These are phyloP conservation scores for Blastobasis lacticolella DNA, from an alignment of 2,888 invertebrate species.

Conservation along the genomic window DNA sequence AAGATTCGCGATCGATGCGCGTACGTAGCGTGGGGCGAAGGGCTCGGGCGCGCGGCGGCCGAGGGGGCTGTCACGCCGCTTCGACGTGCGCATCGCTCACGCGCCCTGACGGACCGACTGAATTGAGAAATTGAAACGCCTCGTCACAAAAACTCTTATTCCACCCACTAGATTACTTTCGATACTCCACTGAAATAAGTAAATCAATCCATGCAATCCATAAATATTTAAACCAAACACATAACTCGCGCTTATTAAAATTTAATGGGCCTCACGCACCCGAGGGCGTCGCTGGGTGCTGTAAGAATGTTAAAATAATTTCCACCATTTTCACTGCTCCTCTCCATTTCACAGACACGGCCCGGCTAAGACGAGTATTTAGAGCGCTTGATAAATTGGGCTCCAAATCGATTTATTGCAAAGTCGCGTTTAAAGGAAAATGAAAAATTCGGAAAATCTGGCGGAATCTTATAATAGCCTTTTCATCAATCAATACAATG, in stretches of 20 bases:
- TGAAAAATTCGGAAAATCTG: constrained; percentile 61
- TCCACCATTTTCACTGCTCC: constrained; percentile 38
- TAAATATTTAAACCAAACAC: constrained; percentile 32
- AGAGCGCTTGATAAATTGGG: constrained; percentile 59
- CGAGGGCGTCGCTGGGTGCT: constrained; percentile 28
- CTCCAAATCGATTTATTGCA: constrained; percentile 55
- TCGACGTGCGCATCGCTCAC: constrained; percentile 60
- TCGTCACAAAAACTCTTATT: constrained; percentile 38
- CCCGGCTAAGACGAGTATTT: constrained; percentile 46
- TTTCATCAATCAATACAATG: constrained; percentile 65
- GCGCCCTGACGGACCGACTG: constrained; percentile 59
- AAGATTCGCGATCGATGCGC: no score
- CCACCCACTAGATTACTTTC: constrained; percentile 25
- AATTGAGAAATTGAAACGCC: constrained; percentile 67
- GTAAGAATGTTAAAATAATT: constrained; percentile 48
- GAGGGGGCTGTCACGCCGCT: constrained; percentile 37
- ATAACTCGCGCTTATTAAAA: constrained; percentile 33
- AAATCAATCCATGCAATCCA: constrained; percentile 19
- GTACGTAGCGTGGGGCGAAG: no score
- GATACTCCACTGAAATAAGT: constrained; percentile 21
- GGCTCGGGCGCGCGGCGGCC: constrained; percentile 10
- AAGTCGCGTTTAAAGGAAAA: constrained; percentile 53
- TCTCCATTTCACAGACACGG: constrained; percentile 48
- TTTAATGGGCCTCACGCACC: constrained; percentile 36
- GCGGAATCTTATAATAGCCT: constrained; percentile 54